Evolutionary conservation across 1,140 invertebrate species (phyloP), one percentile per base, ranked within the genome.

Genomic region (Nylanderia fulva): DNA sequence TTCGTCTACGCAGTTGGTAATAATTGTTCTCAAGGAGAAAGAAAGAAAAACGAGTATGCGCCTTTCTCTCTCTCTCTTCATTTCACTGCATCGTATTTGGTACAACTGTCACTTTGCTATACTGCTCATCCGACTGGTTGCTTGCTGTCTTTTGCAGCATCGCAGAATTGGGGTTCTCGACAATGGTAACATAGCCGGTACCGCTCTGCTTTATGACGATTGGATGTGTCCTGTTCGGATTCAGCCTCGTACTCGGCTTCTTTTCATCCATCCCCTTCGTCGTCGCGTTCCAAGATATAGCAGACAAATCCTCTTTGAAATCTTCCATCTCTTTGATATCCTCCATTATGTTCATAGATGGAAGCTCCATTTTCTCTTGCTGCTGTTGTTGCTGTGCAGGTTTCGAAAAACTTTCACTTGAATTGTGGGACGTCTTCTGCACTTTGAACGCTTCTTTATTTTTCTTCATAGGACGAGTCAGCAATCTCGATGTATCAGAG

Each of bases 81-180:
- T 66, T 74, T 91, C 72, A 93, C 71, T 93, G 90, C 71, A 92
- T 88, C 48, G 91, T 89, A 68, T 88, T 91, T 36, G 93, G 91
- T 42, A 92, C 93, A 64, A 92, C 91, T 9, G 90, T 92, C 29
- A 94, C 93, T 86, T 94, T 93, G 72, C 92, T 92, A 69, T 94
- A 94, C 66, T 93, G 92, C 71, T 94, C 93, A 24, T 93, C 85
- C 52, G 76, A 80, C 18, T 72, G 83, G 42, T 56, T 64, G 18
- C 64, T 83, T 15, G 42, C 63, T 39, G 64, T 64, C 52, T 48
- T 48, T 48, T 45, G 72, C 60, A 15, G 18, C 86, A 85, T 7
- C 39, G 76, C 80, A 48, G 87, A 87, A 69, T 85, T 54, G 42
- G 42, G 42, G 13, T 92, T 33, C 29, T 33, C 91, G 7, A 80